Evolutionary conservation across 1,140 invertebrate genomes (phyloP).

Genomic region (Theocolax elegans): DNA sequence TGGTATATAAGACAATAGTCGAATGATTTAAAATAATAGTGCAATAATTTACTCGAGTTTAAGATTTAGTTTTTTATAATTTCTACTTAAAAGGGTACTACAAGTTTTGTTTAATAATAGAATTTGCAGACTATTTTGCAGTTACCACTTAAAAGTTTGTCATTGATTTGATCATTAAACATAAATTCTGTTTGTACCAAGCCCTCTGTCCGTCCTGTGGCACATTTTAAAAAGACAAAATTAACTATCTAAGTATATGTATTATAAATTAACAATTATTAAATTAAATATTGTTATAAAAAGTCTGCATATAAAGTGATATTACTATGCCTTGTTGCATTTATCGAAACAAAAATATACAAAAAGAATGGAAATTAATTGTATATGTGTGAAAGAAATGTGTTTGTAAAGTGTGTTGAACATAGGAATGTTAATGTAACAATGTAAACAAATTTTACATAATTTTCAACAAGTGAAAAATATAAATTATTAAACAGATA

Average conservation of each 20-base stretch:
- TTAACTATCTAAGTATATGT: neutral
- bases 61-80: neutral
- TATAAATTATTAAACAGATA: conserved; percentile 26
- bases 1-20: conserved; percentile 24
- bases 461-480: conserved; percentile 23
- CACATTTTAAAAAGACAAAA: conserved; percentile 8
- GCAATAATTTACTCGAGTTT: conserved; percentile 22
- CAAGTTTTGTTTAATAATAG: neutral
- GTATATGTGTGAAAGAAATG: conserved; percentile 13
- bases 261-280: conserved; percentile 5
- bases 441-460: conserved; percentile 30
- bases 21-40: conserved; percentile 14
- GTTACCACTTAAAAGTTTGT: neutral
- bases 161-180: neutral
- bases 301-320: neutral
- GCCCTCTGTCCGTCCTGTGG: conserved; percentile 24
- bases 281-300: conserved; percentile 18
- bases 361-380: neutral
- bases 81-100: neutral
- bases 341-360: neutral
- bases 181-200: conserved; percentile 9
- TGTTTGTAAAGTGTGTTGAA: conserved; percentile 24
- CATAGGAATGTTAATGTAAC: neutral
- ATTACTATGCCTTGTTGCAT: conserved; percentile 18
- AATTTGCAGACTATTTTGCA: neutral